Evolutionary conservation across 2,113 vertebrate species (phyloP).

Genomic region (Megaceryle torquata): DNA sequence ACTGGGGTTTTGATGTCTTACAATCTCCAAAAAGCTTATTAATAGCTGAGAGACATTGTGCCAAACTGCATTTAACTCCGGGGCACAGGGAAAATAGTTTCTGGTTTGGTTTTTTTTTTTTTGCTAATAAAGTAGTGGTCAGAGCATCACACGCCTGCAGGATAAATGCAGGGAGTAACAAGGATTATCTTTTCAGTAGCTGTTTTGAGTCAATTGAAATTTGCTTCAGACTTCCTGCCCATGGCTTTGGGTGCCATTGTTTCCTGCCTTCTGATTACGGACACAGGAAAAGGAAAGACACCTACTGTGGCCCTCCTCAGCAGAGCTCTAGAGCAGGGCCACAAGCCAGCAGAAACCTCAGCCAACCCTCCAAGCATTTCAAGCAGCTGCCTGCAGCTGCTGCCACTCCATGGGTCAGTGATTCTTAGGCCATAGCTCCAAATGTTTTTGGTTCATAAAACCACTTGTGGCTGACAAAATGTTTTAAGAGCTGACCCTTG

Average conservation of each 20-base stretch:
- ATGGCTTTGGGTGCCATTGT: neutral
- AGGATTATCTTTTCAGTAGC: slow-evolving; percentile 6
- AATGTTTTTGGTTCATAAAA: neutral
- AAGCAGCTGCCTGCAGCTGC: neutral
- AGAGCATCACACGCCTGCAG: neutral
- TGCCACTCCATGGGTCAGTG: neutral
- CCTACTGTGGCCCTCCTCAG: neutral
- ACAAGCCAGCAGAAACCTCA: neutral
- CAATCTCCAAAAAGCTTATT: neutral
- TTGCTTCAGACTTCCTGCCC: slow-evolving; percentile 4
- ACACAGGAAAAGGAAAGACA: neutral
- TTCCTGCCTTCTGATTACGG: neutral
- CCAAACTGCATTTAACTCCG: neutral
- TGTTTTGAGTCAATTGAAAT: slow-evolving; percentile 8
- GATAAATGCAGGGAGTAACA: neutral
- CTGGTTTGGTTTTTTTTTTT: neutral
- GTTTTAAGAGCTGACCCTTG: neutral
- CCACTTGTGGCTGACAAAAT: neutral
- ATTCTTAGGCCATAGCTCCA: neutral
- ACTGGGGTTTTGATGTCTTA: neutral
- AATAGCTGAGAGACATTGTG: neutral
- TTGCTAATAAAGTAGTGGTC: neutral
- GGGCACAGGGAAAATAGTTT: neutral
- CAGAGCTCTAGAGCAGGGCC: neutral
- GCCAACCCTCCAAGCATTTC: neutral